Base-by-base conservation (phyloP, 2,113 vertebrate genomes). In the Nothoprocta pentlandii region DNA sequence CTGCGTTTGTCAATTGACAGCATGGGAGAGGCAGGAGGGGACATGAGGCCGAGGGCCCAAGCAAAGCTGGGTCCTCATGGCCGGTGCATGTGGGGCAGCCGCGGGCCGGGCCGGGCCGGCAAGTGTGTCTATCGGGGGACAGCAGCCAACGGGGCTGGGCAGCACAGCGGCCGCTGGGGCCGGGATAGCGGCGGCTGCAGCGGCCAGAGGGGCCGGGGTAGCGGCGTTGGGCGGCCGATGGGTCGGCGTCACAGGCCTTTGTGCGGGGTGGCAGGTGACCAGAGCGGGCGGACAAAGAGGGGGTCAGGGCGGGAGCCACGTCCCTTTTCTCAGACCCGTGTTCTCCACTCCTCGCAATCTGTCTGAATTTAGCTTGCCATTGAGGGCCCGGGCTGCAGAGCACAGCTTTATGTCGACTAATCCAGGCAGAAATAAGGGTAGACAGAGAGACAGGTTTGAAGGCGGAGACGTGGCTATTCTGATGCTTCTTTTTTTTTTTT, bases 181-280 rank as follows among this genome's bases (percentile, higher is more conserved):
- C 53, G 6, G 53, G 97, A 80, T 16, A 14, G 73, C 26, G 23
- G 54, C 85, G 14, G 49, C 49, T 85, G 93, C 19, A 22, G 97
- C 21, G 16, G 68, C 23, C 47, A 9, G 47, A 9, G 47, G 47
- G 47, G 19, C 19, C 19, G 20, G 47, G 47, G 20, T 9, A 49
- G 47, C 19, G 47, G 47, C 9, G 20, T 9, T 3, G 91, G 81
- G 77, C 85, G 91, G 92, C 13, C 25, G 53, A 26, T 81, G 92
- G 83, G 83, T 81, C 93, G 44, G 94, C 87, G 82, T 93, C 73
- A 47, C 36, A 9, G 63, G 94, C 95, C 96, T 96, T 98, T 98
- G 97, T 97, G 94, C 88, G 34, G 89, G 95, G 94, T 97, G 98
- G 98, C 98, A 98, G 98, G 98, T 98, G 98, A 98, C 98, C 97